phyloP scores from a whole-genome alignment of 2,888 invertebrate genomes.

The Drosophila nigricruria region DNA sequence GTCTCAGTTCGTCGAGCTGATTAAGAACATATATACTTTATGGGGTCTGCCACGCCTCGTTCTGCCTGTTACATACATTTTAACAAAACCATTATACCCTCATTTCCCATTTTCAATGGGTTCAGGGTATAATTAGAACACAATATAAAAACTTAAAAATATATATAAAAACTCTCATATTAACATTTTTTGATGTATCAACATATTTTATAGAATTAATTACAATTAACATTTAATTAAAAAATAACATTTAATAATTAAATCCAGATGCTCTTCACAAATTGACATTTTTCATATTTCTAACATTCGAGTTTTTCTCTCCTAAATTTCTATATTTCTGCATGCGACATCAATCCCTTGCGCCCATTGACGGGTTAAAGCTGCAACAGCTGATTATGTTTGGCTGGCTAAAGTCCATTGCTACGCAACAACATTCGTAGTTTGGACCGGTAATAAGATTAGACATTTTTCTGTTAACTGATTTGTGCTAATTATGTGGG shows the following conservation, averaged over 20 bases:
- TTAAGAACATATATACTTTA: too few species aligned
- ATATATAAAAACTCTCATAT: neutral
- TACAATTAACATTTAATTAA: neutral
- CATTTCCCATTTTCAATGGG: too few species aligned
- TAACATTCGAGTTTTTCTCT: too few species aligned
- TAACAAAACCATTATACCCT: too few species aligned
- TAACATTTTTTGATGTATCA: too few species aligned
- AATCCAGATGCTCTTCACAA: neutral
- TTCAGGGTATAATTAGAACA: too few species aligned
- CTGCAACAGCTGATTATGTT: conserved; percentile 41
- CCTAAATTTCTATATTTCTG: neutral
- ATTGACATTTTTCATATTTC: too few species aligned
- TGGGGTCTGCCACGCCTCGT: too few species aligned
- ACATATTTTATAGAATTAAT: neutral
- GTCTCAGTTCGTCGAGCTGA: too few species aligned
- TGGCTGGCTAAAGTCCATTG: conserved; percentile 31
- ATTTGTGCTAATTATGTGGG: conserved; percentile 25
- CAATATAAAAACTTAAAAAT: neutral
- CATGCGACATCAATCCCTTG: neutral
- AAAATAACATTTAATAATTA: neutral
- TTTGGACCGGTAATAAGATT: conserved; percentile 17
- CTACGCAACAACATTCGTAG: neutral
- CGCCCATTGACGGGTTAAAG: conserved; percentile 38
- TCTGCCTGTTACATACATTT: too few species aligned
- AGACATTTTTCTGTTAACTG: conserved; percentile 16